Conservation (phyloP, 1,140 invertebrate genomes). For the Drosophila kanapiae region DNA sequence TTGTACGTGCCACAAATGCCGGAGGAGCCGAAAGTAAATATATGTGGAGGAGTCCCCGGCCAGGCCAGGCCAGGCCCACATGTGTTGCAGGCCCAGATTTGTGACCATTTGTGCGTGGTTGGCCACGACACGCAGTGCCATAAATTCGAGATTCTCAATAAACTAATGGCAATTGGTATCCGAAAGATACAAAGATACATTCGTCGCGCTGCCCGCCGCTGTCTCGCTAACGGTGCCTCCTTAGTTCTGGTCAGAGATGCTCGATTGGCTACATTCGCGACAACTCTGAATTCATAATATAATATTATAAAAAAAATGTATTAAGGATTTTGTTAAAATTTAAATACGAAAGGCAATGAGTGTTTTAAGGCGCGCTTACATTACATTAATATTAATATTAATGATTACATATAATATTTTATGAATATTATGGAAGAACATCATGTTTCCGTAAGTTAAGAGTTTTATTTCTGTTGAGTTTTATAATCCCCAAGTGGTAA, state of each 20-base stretch:
- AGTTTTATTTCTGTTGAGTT: not conserved
- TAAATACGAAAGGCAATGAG: too few relatives aligned
- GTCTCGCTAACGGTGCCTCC: not conserved
- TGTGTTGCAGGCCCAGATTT: conserved; percentile 70
- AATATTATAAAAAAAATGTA: too few relatives aligned
- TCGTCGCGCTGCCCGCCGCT: conserved; percentile 41
- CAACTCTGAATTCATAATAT: too few relatives aligned
- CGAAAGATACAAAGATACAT: conserved; percentile 79
- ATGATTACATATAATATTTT: not conserved
- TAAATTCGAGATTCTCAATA: conserved; percentile 80
- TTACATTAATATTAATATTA: too few relatives aligned
- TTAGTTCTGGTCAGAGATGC: not conserved
- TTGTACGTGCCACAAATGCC: conserved; percentile 79
- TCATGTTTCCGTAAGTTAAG: not conserved
- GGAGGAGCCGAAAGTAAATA: conserved; percentile 25
- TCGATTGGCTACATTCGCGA: not conserved
- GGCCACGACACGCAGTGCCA: conserved; percentile 71
- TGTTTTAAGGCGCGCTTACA: too few relatives aligned
- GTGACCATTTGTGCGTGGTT: conserved; percentile 79
- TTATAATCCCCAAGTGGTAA: not conserved
- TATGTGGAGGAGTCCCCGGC: not conserved
- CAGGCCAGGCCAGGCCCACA: conserved; percentile 36
- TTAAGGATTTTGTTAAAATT: too few relatives aligned
- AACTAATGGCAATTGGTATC: conserved; percentile 83
- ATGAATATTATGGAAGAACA: not conserved